Conservation (phyloP, 2,797 vertebrate genomes). For the Epinephelus malabaricus region DNA sequence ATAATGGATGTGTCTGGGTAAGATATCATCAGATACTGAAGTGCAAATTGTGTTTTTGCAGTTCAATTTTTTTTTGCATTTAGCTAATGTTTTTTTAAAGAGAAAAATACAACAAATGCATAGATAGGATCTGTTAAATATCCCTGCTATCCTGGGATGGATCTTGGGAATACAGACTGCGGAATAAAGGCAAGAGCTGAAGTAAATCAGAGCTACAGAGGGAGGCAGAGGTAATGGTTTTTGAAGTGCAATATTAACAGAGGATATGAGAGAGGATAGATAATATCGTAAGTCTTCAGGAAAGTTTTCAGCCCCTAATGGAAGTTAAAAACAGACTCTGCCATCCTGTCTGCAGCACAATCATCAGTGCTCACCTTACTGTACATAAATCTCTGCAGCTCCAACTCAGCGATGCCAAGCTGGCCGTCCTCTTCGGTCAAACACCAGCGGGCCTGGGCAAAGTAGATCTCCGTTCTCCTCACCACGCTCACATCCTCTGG, state of each 20-base stretch:
- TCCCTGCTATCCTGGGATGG: neutral
- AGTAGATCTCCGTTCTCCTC: constrained; percentile 97
- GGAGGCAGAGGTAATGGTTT: neutral
- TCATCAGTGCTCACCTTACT: constrained; percentile 90
- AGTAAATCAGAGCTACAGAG: neutral
- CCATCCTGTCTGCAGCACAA: neutral
- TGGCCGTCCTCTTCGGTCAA: constrained; percentile 98
- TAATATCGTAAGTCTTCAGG: neutral
- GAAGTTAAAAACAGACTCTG: neutral
- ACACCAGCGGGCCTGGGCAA: constrained; percentile 98
- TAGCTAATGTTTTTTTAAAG: too few relatives aligned
- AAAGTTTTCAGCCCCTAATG: neutral
- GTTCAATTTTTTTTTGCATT: neutral
- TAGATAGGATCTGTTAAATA: neutral
- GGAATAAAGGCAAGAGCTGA: neutral
- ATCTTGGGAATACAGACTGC: neutral
- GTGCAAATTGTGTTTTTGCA: neutral
- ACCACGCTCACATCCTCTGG: constrained; percentile 96
- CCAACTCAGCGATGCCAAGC: constrained; percentile 97
- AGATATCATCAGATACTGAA: neutral
- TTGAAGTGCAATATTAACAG: neutral
- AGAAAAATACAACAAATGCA: neutral
- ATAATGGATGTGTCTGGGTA: neutral
- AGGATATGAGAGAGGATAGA: neutral
- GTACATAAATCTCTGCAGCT: constrained; percentile 98